These are phyloP conservation scores for Sebastes hubbsi DNA, from an alignment of 2,797 vertebrate genomes.

Conservation along the genomic window DNA sequence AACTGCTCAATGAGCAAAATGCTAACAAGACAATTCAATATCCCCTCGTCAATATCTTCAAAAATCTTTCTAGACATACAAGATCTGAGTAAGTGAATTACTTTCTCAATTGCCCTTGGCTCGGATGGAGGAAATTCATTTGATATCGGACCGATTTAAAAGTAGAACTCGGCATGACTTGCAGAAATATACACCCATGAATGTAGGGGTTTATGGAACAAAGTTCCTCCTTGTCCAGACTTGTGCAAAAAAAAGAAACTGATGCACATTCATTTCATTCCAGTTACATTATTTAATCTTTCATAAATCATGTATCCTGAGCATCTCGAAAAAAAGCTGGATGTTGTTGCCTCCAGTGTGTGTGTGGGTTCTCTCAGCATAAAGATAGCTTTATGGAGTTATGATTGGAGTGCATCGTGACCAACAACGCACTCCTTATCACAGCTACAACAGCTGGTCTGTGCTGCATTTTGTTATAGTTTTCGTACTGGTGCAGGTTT, in stretches of 20 bases:
- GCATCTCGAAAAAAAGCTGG: constrained; percentile 55
- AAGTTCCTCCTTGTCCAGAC: constrained; percentile 14
- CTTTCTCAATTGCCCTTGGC: constrained; percentile 36
- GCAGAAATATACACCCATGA: constrained; percentile 46
- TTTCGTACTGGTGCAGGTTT: constrained; percentile 9
- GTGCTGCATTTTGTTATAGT: constrained; percentile 34
- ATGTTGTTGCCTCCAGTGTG: constrained; percentile 60
- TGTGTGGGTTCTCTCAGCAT: constrained; percentile 56
- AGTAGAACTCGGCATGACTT: constrained; percentile 56
- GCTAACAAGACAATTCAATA: background rate
- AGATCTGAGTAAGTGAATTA: constrained; percentile 33
- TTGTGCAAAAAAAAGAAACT: constrained; percentile 3
- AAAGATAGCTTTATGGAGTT: constrained; percentile 73
- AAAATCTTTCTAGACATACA: constrained; percentile 30
- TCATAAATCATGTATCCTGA: constrained; percentile 61
- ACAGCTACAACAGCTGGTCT: constrained; percentile 52
- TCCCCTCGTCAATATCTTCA: background rate
- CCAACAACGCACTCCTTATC: constrained; percentile 67
- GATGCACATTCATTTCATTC: constrained; percentile 49
- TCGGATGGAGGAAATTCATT: constrained; percentile 38
- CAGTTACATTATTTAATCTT: constrained; percentile 62
- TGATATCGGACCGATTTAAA: constrained; percentile 45
- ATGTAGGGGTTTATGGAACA: constrained; percentile 1
- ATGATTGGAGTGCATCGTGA: constrained; percentile 67
- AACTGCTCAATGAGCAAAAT: background rate